These are phyloP conservation scores for Drosophila triauraria DNA, from an alignment of 1,140 invertebrate genomes.

Conservation along the genomic window DNA sequence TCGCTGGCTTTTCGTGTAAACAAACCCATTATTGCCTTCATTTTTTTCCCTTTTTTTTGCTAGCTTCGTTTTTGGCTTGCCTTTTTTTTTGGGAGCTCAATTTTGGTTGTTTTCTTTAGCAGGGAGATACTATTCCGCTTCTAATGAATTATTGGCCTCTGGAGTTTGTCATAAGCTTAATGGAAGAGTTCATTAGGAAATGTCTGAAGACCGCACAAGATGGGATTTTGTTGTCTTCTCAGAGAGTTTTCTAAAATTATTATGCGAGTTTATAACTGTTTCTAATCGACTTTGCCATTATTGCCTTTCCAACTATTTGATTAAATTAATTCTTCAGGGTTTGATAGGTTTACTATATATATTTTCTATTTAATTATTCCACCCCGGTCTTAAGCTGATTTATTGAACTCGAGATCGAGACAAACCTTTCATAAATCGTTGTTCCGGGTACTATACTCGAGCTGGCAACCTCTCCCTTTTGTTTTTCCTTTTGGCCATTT, in stretches of 20 bases:
- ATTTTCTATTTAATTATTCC: neutral
- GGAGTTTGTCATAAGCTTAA: constrained; percentile 52
- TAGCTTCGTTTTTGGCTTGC: constrained; percentile 32
- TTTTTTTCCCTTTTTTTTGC: constrained; percentile 22
- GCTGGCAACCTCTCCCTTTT: constrained; percentile 2
- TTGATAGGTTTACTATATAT: neutral
- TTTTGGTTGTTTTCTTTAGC: constrained; percentile 25
- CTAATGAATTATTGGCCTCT: constrained; percentile 66
- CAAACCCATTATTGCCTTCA: constrained; percentile 70
- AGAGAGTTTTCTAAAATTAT: neutral
- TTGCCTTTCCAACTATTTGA: neutral
- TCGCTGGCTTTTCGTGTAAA: constrained; percentile 46
- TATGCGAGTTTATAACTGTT: neutral
- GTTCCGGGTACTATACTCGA: constrained; percentile 10
- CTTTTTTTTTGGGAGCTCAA: constrained; percentile 12
- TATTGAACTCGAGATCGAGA: neutral
- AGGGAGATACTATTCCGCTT: constrained; percentile 32
- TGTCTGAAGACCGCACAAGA: constrained; percentile 13
- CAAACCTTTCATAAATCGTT: constrained; percentile 8
- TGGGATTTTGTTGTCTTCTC: neutral
- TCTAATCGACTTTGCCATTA: neutral
- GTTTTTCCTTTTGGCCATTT: constrained; percentile 1
- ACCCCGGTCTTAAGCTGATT: neutral
- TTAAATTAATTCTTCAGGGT: neutral
- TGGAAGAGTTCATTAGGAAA: constrained; percentile 60